Conservation (phyloP, 2,113 vertebrate genomes). For the Callaeas wilsoni region DNA sequence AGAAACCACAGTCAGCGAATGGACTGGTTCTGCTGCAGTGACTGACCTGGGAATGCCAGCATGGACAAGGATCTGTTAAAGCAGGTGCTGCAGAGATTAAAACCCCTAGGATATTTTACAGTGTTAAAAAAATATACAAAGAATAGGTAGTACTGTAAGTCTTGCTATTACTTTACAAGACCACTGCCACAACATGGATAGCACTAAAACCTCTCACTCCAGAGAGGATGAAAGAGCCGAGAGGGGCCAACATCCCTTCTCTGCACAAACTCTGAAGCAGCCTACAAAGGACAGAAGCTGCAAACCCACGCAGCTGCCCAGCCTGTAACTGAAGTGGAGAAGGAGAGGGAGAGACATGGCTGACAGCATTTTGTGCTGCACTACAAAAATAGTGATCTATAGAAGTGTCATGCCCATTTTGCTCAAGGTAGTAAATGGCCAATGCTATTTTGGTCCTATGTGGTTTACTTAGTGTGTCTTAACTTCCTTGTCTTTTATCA, state of each 20-base stretch:
- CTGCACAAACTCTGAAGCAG: background rate
- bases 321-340: background rate
- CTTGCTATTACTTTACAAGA: background rate
- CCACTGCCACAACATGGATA: background rate
- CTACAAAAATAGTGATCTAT: background rate
- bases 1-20: background rate
- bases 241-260: background rate
- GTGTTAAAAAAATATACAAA: background rate
- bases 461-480: background rate
- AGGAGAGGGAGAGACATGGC: background rate
- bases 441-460: background rate
- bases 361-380: background rate
- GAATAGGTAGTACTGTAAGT: background rate
- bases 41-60: background rate
- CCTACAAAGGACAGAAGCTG: background rate
- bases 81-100: background rate
- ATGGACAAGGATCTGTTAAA: background rate
- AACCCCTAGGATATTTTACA: background rate
- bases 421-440: background rate
- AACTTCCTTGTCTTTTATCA: background rate
- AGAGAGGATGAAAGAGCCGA: background rate
- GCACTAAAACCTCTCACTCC: background rate
- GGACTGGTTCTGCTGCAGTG: background rate
- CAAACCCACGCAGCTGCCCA: background rate
- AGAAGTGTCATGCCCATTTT: background rate